Evolutionary conservation across 2,113 vertebrate species (phyloP).

Genomic region (Eulemur rufifrons): DNA sequence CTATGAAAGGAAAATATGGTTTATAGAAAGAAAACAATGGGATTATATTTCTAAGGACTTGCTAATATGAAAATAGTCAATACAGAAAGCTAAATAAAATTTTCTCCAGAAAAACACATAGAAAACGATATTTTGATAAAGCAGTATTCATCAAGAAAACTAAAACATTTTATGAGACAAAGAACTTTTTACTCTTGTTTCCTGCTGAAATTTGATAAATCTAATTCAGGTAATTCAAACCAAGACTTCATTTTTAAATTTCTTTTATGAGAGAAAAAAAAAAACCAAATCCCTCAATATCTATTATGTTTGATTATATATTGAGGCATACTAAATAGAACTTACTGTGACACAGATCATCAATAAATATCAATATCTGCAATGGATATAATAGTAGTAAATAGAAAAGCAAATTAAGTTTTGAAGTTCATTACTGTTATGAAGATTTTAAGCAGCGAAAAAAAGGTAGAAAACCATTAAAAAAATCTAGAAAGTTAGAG

Average conservation of each 20-base stretch:
- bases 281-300: neutral
- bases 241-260: neutral
- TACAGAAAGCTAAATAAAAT: neutral
- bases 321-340: neutral
- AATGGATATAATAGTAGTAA: neutral
- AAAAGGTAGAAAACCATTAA: neutral
- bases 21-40: neutral
- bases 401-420: neutral
- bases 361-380: neutral
- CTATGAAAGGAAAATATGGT: conserved; percentile 57
- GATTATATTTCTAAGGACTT: conserved; percentile 35
- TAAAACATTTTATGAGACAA: neutral
- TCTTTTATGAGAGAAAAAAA: neutral
- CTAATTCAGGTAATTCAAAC: neutral
- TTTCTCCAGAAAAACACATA: neutral
- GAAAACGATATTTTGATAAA: neutral
- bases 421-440: neutral
- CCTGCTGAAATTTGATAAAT: neutral
- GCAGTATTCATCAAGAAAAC: neutral
- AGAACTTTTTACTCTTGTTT: neutral
- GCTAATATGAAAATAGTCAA: conserved; percentile 30
- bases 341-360: neutral
- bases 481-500: neutral
- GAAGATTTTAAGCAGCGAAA: neutral
- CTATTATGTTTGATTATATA: neutral